A percentile compares a stretch with the other conserved stretches of the same genome.
Evolutionary conservation across 2,888 invertebrate species (phyloP).

Genomic region (Cabera pusaria): DNA sequence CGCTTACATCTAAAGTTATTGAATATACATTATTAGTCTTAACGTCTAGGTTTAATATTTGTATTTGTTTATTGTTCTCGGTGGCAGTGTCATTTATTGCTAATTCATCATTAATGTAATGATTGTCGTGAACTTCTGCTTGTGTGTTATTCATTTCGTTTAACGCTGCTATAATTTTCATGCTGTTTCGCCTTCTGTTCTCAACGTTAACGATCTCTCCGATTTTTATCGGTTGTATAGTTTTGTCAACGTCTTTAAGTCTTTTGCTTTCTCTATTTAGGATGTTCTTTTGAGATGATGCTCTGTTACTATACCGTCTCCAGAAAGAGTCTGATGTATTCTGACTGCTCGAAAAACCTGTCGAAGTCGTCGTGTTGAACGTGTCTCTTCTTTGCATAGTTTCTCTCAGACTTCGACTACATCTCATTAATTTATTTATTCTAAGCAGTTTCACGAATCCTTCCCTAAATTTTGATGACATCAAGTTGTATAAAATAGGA

Average conservation of each 20-base stretch:
- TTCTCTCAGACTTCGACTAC: conserved; percentile 67
- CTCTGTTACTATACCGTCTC: conserved; percentile 83
- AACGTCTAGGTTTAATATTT: conserved; percentile 78
- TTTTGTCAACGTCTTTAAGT: conserved; percentile 51
- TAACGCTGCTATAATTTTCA: conserved; percentile 71
- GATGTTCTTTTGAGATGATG: conserved; percentile 67
- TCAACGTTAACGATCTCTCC: conserved; percentile 73
- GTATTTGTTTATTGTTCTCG: conserved; percentile 79
- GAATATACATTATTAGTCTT: conserved; percentile 78
- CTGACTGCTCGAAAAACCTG: conserved; percentile 83
- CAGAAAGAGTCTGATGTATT: conserved; percentile 85
- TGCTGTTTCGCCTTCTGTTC: conserved; percentile 75
- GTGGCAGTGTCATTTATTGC: conserved; percentile 45
- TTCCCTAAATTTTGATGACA: conserved; percentile 95
- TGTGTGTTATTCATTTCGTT: conserved; percentile 52
- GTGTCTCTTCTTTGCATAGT: conserved; percentile 86
- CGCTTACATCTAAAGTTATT: conserved; percentile 74
- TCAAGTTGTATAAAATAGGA: conserved; percentile 95
- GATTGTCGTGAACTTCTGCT: conserved; percentile 49
- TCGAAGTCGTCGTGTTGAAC: conserved; percentile 85
- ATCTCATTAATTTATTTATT: conserved; percentile 72
- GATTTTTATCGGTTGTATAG: conserved; percentile 62
- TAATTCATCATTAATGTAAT: conserved; percentile 39
- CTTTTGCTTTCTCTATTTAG: conserved; percentile 66
- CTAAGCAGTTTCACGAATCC: conserved; percentile 88